Percentiles rank a stretch among this genome's conserved stretches.
Conservation (phyloP, 2,888 invertebrate species). For the Sminthurinus aureus region DNA sequence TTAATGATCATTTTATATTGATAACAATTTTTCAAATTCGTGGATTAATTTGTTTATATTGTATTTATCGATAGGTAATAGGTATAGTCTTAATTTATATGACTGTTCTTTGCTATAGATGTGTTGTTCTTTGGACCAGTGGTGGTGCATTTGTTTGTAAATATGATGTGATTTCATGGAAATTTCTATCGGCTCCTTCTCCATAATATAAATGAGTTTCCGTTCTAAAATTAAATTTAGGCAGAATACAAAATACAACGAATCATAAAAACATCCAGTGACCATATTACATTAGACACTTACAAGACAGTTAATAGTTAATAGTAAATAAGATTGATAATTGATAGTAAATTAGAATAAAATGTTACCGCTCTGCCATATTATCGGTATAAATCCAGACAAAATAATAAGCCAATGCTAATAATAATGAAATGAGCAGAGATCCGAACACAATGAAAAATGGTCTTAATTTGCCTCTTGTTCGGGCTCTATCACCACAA, state of each 20-base stretch:
- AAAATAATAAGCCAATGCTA: conserved; percentile 60
- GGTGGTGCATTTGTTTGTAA: conserved; percentile 40
- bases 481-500: conserved; percentile 52
- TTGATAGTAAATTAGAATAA: too few relatives aligned
- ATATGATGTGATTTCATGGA: conserved; percentile 40
- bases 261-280: not conserved
- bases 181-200: conserved; percentile 37
- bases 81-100: not conserved
- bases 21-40: too few relatives aligned
- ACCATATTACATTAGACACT: conserved; percentile 5
- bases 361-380: conserved; percentile 39
- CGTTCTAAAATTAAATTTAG: conserved; percentile 17
- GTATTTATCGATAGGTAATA: too few relatives aligned
- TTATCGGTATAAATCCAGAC: conserved; percentile 60
- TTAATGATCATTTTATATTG: too few relatives aligned
- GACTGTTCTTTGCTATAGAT: conserved; percentile 30
- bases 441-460: conserved; percentile 60
- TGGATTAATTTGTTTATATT: not conserved
- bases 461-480: conserved; percentile 56
- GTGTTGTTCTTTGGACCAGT: conserved; percentile 44
- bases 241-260: not conserved
- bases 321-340: too few relatives aligned
- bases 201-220: conserved; percentile 43
- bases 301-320: not conserved
- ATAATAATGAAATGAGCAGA: conserved; percentile 58